phyloP scores from a whole-genome alignment of 2,797 vertebrate species.

The Salmo trutta region DNA sequence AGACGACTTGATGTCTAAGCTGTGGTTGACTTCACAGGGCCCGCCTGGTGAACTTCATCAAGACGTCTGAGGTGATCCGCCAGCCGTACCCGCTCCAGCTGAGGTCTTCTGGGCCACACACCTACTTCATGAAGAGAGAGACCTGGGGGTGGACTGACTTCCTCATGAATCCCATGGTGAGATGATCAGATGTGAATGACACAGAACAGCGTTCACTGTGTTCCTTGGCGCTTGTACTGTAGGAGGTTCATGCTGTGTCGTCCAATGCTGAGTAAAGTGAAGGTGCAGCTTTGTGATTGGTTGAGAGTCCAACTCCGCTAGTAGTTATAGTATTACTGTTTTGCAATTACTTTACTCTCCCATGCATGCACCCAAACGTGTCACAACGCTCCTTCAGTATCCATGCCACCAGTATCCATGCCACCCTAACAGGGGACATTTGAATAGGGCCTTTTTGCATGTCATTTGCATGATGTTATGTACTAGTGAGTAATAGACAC shows the following conservation, averaged over 20 bases:
- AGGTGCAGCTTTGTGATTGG: background rate
- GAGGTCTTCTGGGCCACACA: slow-evolving; percentile 86
- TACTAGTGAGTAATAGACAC: background rate
- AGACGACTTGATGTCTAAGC: background rate
- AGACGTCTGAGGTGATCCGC: slow-evolving; percentile 94
- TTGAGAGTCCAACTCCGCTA: background rate
- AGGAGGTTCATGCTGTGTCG: no score
- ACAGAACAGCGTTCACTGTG: background rate
- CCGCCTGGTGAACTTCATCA: slow-evolving; percentile 94
- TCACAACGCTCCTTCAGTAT: background rate
- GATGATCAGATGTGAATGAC: slow-evolving; percentile 28
- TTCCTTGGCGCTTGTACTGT: background rate
- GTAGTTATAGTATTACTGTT: background rate
- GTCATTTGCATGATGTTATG: background rate
- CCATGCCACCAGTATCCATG: background rate
- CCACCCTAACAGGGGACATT: background rate
- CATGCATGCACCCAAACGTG: background rate
- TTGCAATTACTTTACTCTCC: background rate
- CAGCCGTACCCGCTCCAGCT: slow-evolving; percentile 94
- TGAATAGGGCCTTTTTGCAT: background rate
- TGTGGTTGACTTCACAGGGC: slow-evolving; percentile 73
- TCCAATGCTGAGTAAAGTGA: background rate
- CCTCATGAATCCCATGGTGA: slow-evolving; percentile 99
- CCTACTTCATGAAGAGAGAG: slow-evolving; percentile 96
- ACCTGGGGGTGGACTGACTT: slow-evolving; percentile 99